Evolutionary conservation across 2,888 invertebrate genomes (phyloP).

Genomic region (Lysandra bellargus): DNA sequence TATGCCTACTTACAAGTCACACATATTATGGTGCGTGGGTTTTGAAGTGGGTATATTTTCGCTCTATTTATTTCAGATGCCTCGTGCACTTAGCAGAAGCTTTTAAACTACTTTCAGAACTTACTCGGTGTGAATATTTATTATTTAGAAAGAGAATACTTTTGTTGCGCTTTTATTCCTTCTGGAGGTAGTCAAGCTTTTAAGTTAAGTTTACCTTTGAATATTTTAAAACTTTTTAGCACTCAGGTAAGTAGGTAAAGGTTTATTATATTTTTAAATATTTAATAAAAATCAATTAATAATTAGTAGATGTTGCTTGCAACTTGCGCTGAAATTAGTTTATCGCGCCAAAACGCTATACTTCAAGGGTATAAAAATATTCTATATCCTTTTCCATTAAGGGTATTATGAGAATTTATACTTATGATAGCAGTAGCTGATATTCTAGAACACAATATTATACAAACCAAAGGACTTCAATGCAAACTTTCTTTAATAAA

Average conservation of each 20-base stretch:
- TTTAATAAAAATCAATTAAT: too few species aligned
- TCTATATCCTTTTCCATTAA: too few species aligned
- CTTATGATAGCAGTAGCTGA: too few species aligned
- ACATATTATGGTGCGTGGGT: background rate
- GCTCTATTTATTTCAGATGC: background rate
- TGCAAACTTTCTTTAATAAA: too few species aligned
- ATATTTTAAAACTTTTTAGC: background rate
- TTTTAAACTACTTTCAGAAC: constrained; percentile 1
- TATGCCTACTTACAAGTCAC: background rate
- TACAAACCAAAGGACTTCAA: too few species aligned
- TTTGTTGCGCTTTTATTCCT: background rate
- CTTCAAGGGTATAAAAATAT: too few species aligned
- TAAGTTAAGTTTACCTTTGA: background rate
- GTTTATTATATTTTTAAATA: background rate
- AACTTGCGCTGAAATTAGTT: too few species aligned
- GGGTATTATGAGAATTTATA: too few species aligned
- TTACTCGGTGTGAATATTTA: constrained; percentile 23
- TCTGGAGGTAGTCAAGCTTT: background rate
- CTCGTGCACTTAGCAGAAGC: constrained; percentile 21
- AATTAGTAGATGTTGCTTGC: too few species aligned
- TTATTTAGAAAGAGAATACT: constrained; percentile 16
- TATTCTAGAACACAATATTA: too few species aligned
- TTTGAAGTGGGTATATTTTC: background rate
- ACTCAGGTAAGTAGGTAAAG: background rate
- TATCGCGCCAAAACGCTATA: too few species aligned